Base-by-base conservation (phyloP, 53 echinoderm and acorn worm species). In the Antedon mediterranea region DNA sequence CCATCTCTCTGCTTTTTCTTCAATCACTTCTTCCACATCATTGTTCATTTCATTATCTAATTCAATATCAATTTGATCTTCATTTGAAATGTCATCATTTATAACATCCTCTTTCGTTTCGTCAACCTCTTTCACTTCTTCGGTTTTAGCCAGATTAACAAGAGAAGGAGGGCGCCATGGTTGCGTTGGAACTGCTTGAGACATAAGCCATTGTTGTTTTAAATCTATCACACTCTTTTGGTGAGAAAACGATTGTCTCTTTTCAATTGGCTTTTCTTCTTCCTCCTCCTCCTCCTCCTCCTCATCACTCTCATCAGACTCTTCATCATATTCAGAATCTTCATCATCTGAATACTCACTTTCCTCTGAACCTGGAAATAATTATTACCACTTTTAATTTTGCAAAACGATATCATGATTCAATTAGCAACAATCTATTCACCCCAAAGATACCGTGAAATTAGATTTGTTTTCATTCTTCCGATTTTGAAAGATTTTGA, bases 231-330 rank as follows among this genome's bases (percentile, higher is more conserved):
- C 23, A 57, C 57, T 57, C 23, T 26, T 57, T 57, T 57, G 57
- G 57, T 57, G 57, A 23, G 57, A 57, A 57, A 57, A 57, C 23
- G 9, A 2, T 6, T 8, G 2, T 23, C 23, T 6, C 57, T 57
- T 57, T 57, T 57, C 31, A 23, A 31, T 34, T 11, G 81, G 82
- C 26, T 31, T 77, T 75, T 83, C 76, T 41, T 28, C 34, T 28
- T 78, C 77, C 14, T 29, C 72, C 11, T 86, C 72, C 18, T 43
- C 31, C 72, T 34, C 71, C 28, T 43, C 44, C 28, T 28, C 34
- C 5, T 9, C 44, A 71, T 81, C 71, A 81, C 82, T 72, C 43
- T 28, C 74, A 80, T 85, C 81, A 77, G 77, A 72, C 74, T 81
- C 72, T 74, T 76, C 32, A 34, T 73, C 27, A n/a, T n/a, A n/a